Evolutionary conservation across 2,113 vertebrate species (phyloP), one percentile per base, ranked within the genome.

Genomic region (Centrocercus urophasianus): DNA sequence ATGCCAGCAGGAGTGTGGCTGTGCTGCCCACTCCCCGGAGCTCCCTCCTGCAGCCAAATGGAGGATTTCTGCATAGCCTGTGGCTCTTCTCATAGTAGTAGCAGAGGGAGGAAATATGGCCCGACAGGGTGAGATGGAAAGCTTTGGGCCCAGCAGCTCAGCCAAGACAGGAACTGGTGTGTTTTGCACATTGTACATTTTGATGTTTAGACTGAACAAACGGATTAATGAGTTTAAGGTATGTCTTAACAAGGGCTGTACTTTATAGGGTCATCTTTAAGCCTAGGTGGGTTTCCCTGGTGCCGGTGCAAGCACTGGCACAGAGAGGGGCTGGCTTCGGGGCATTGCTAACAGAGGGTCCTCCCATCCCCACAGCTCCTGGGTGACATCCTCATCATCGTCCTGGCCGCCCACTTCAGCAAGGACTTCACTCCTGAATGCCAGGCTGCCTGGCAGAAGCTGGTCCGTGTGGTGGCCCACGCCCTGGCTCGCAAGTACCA

Each of bases 401-500:
- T 98, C 43, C 45, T 99, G 86, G 97, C 98, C 0, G 32, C 72
- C 40, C 97, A 97, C 70, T 70, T 98, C 27, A 88, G 96, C 25
- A 34, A 38, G 22, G 88, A 91, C 0, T 99, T 99, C 98, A 95
- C 64, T 15, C 93, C 98, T 0, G 63, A 92, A 0, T 12, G 56
- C 16, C 98, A 99, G 94, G 96, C 96, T 10, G 59, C 96, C 71
- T 98, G 81, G 64, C 98, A 98, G 94, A 99, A 99, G 97, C 98
- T 99, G 96, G 88, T 98, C 73, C 24, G 95, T 6, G 98, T 97
- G 45, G 98, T 99, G 32, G 98, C 98, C 83, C 95, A 96, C 5
- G 98, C 98, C 24, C 96, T 99, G 95, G 96, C 98, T 89, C 98
- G 71, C 93, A 98, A 98, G 75, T 99, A 99, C 98, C 98, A 98